phyloP scores from a whole-genome alignment of 2,888 invertebrate genomes.

The Catocala sponsa region DNA sequence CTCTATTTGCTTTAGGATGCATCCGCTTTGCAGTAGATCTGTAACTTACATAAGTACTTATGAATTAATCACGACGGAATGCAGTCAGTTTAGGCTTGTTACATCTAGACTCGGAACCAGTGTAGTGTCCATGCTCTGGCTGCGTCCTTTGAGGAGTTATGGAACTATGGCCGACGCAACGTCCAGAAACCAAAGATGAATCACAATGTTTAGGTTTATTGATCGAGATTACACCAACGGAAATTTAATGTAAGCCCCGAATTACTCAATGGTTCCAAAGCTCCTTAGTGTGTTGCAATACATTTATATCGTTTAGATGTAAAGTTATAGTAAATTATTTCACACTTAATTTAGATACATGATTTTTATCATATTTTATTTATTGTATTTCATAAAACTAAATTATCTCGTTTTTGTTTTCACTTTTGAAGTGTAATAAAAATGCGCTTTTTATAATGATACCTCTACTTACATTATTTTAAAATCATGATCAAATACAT shows the following conservation, averaged over 20 bases:
- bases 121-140: slow-evolving; percentile 41
- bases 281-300: slow-evolving; percentile 87
- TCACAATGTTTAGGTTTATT: slow-evolving; percentile 81
- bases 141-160: slow-evolving; percentile 77
- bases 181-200: slow-evolving; percentile 85
- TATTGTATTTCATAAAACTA: slow-evolving; percentile 81
- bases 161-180: slow-evolving; percentile 76
- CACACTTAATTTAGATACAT: slow-evolving; percentile 84
- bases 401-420: slow-evolving; percentile 75
- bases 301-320: slow-evolving; percentile 85
- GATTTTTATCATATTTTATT: slow-evolving; percentile 84
- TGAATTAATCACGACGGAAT: slow-evolving; percentile 71
- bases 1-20: slow-evolving; percentile 82
- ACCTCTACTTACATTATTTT: slow-evolving; percentile 84
- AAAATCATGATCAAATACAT: slow-evolving; percentile 85
- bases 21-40: slow-evolving; percentile 86
- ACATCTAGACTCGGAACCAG: slow-evolving; percentile 40
- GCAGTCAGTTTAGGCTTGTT: slow-evolving; percentile 56
- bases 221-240: slow-evolving; percentile 77
- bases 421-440: slow-evolving; percentile 84
- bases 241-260: slow-evolving; percentile 73
- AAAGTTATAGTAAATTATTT: slow-evolving; percentile 87
- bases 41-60: slow-evolving; percentile 87
- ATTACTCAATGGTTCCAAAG: slow-evolving; percentile 85
- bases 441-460: slow-evolving; percentile 83